A percentile compares a stretch with the other conserved stretches of the same genome.
phyloP scores from a whole-genome alignment of 1,140 invertebrate genomes.

The Neodiprion lecontei region DNA sequence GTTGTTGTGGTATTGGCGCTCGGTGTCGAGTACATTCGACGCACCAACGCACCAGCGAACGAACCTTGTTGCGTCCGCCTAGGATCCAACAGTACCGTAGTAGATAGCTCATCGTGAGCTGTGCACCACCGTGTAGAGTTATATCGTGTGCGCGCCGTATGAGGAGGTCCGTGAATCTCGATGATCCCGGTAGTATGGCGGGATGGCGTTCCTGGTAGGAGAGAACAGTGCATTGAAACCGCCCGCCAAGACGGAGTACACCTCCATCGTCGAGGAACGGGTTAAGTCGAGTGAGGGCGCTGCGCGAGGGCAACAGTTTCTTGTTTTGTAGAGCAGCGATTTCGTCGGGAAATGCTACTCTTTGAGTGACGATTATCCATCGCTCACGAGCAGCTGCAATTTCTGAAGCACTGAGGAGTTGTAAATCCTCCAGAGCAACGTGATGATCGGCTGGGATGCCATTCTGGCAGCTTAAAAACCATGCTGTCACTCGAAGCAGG shows the following conservation, averaged over 20 bases:
- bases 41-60: conserved; percentile 36
- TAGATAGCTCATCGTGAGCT: conserved; percentile 39
- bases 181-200: conserved; percentile 28
- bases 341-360: too few relatives aligned
- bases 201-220: conserved; percentile 30
- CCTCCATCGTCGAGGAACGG: conserved; percentile 40
- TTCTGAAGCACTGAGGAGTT: too few relatives aligned
- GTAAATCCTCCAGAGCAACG: too few relatives aligned
- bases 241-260: conserved; percentile 41
- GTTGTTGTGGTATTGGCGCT: not conserved
- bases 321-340: too few relatives aligned
- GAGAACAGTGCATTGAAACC: conserved; percentile 34
- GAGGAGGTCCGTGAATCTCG: conserved; percentile 28
- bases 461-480: too few relatives aligned
- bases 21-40: conserved; percentile 32
- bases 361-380: too few relatives aligned
- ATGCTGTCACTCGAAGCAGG: too few relatives aligned
- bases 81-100: conserved; percentile 45
- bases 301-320: too few relatives aligned
- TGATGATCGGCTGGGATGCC: too few relatives aligned
- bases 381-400: too few relatives aligned
- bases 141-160: conserved; percentile 36
- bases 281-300: not conserved
- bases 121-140: conserved; percentile 42
- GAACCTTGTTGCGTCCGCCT: conserved; percentile 27